A percentile compares a stretch with the other conserved stretches of the same genome.
phyloP scores from a whole-genome alignment of 2,113 vertebrate genomes.

The Acrocephalus arundinaceus region DNA sequence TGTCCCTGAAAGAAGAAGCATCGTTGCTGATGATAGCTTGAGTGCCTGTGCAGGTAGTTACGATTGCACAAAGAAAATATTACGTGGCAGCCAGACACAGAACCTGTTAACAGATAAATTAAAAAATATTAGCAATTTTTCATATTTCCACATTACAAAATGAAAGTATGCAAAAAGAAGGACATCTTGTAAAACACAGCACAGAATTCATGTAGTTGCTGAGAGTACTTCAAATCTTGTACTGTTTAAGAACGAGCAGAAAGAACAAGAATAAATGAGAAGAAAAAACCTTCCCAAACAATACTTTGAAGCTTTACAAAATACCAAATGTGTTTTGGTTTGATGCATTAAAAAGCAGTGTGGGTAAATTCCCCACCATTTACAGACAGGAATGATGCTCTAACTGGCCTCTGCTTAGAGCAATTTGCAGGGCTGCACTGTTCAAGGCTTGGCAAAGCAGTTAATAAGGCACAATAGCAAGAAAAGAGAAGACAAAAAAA shows the following conservation, averaged over 20 bases:
- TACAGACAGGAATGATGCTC: background rate
- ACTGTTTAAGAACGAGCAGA: background rate
- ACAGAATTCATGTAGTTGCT: background rate
- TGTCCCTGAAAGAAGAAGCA: slow-evolving; percentile 73
- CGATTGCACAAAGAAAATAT: slow-evolving; percentile 63
- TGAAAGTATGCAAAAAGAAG: slow-evolving; percentile 33
- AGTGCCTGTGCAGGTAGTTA: slow-evolving; percentile 68
- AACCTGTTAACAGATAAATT: slow-evolving; percentile 71
- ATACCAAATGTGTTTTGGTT: background rate
- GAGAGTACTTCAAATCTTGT: background rate
- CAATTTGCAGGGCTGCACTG: background rate
- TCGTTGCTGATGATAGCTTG: slow-evolving; percentile 77
- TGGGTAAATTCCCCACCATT: background rate
- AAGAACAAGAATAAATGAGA: background rate
- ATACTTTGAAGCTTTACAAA: background rate
- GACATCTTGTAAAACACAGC: background rate
- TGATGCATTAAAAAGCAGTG: background rate
- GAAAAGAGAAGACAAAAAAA: background rate
- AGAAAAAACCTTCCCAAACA: background rate
- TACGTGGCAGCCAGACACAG: slow-evolving; percentile 35
- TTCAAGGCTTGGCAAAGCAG: background rate
- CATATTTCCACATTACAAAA: slow-evolving; percentile 15
- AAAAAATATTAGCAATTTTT: slow-evolving; percentile 40
- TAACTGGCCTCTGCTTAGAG: background rate
- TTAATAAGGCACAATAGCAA: background rate